Conservation (phyloP, 2,888 invertebrate genomes). For the Ectobius pallidus region DNA sequence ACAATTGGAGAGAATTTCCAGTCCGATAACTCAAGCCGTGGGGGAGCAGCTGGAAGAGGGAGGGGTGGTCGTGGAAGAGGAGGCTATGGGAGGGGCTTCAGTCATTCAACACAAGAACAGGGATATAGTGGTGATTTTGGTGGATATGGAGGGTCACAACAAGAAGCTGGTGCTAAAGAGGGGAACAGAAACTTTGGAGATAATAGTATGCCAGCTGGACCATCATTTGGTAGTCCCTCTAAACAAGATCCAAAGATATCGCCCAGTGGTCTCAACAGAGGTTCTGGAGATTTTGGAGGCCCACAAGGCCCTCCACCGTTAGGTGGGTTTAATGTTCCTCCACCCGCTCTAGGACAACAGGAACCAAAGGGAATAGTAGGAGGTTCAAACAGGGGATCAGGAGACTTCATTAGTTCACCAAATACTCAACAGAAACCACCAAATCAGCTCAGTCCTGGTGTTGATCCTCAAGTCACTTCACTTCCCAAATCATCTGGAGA, state of each 20-base stretch:
- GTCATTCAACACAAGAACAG: too few species aligned
- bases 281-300: neutral
- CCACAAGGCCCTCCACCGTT: neutral
- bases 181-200: neutral
- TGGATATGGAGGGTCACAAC: too few species aligned
- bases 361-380: neutral
- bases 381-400: neutral
- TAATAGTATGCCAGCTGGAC: neutral
- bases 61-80: constrained; percentile 19
- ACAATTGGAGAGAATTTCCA: neutral
- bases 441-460: neutral
- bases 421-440: constrained; percentile 7
- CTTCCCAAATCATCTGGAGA: neutral
- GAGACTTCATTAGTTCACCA: neutral
- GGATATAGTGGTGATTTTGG: constrained; percentile 7
- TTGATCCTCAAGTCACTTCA: neutral
- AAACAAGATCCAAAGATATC: constrained; percentile 12
- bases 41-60: constrained; percentile 4
- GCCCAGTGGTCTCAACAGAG: neutral
- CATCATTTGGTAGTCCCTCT: neutral
- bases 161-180: too few species aligned
- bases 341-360: constrained; percentile 21
- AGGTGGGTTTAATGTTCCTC: constrained; percentile 3
- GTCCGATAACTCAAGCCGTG: constrained; percentile 6
- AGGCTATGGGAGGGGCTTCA: neutral